A percentile compares a stretch with the other conserved stretches of the same genome.
Conservation (phyloP, 1,140 invertebrate species). For the Cyrtorhinus lividipennis region DNA sequence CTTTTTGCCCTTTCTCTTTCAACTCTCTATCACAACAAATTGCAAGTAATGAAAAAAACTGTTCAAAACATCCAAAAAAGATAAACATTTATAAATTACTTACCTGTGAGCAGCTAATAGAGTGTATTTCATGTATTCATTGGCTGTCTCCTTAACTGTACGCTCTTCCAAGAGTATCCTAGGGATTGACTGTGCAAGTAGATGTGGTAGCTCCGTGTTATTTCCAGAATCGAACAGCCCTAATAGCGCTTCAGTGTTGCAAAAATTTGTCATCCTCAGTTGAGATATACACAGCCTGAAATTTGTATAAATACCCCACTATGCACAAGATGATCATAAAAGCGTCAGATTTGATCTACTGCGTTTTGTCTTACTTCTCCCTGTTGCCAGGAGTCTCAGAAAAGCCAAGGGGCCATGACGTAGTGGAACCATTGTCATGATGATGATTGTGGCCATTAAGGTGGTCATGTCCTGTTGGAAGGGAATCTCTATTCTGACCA, state of each 20-base stretch:
- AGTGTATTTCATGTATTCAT: constrained; percentile 71
- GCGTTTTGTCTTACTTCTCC: constrained; percentile 41
- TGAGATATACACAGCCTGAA: constrained; percentile 53
- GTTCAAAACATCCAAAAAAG: background rate
- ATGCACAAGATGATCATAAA: no score
- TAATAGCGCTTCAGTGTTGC: constrained; percentile 61
- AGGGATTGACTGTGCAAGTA: constrained; percentile 56
- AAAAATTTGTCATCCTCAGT: constrained; percentile 56
- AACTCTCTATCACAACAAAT: constrained; percentile 40
- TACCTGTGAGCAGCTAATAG: constrained; percentile 49
- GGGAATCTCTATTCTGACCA: constrained; percentile 49
- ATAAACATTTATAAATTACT: background rate
- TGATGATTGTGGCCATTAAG: constrained; percentile 20
- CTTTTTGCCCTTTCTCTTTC: constrained; percentile 51
- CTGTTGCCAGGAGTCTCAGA: constrained; percentile 63
- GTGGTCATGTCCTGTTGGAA: constrained; percentile 42
- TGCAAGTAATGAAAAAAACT: background rate
- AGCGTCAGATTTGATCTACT: no score
- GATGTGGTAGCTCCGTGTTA: constrained; percentile 47
- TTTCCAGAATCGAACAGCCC: constrained; percentile 66
- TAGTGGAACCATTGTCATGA: constrained; percentile 20
- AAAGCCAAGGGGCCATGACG: constrained; percentile 65
- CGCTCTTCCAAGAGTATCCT: constrained; percentile 59
- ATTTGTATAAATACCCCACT: constrained; percentile 9
- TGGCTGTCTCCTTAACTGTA: constrained; percentile 58